Percentiles rank a stretch among this genome's conserved stretches.
Conservation (phyloP, 2,113 vertebrate species). For the Romanogobio albipinnatus region DNA sequence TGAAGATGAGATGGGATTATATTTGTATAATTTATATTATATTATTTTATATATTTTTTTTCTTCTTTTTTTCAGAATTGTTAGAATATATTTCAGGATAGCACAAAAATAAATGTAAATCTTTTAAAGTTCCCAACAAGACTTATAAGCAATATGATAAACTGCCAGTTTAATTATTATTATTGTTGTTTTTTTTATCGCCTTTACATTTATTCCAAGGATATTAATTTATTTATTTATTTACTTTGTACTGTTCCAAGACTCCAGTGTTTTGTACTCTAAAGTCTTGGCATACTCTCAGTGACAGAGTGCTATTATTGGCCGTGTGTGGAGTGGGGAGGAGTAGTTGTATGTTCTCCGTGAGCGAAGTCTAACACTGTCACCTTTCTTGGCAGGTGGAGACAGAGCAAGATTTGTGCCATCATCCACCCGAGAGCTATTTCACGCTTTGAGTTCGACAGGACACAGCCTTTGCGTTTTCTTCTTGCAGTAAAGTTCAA, state of each 20-base stretch:
- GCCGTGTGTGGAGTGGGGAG: not conserved
- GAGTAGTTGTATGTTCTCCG: not conserved
- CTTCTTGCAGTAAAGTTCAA: not conserved
- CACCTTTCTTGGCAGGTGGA: not conserved
- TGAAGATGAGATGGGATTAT: not conserved
- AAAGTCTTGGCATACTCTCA: not conserved
- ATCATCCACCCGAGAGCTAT: not conserved
- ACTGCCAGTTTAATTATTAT: not conserved
- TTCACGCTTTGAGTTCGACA: not conserved
- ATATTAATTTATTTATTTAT: not conserved
- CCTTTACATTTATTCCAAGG: not conserved
- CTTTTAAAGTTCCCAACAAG: not conserved
- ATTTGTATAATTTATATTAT: no score
- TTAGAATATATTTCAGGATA: not conserved
- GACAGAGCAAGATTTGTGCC: not conserved
- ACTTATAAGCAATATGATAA: not conserved
- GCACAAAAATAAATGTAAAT: not conserved
- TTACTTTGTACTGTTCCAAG: not conserved
- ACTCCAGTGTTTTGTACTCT: not conserved
- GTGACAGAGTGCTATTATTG: not conserved
- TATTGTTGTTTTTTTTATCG: no score
- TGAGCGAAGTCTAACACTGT: not conserved
- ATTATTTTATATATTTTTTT: no score
- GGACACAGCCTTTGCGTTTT: not conserved
- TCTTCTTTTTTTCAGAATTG: no score